These are phyloP conservation scores for Thaumetopoea pityocampa DNA, from an alignment of 1,140 invertebrate genomes.

Conservation along the genomic window DNA sequence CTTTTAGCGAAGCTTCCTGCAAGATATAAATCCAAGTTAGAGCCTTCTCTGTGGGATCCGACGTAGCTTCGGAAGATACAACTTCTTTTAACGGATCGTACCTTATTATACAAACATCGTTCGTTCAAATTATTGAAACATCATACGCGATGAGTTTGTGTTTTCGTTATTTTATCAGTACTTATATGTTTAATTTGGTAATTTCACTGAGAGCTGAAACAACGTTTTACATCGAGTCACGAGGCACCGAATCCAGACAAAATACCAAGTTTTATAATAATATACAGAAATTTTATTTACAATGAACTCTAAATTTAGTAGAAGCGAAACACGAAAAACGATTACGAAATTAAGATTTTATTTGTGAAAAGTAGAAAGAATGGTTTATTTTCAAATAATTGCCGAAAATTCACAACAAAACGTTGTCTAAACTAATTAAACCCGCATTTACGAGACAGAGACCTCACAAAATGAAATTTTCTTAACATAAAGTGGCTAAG, in stretches of 20 bases:
- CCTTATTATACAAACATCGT: slow-evolving; percentile 10
- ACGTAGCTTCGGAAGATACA: slow-evolving; percentile 12
- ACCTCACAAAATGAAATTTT: slow-evolving; percentile 62
- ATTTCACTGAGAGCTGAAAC: no score
- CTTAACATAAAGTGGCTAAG: slow-evolving; percentile 58
- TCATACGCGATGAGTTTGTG: no score
- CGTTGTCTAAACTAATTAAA: slow-evolving; percentile 51
- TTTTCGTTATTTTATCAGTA: no score
- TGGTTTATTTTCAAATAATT: slow-evolving; percentile 24
- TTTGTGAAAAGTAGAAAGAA: slow-evolving; percentile 2
- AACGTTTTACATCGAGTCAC: no score
- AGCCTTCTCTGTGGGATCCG: slow-evolving; percentile 19
- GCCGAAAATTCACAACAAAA: slow-evolving; percentile 34
- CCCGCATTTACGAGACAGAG: slow-evolving; percentile 42
- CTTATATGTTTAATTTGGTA: no score
- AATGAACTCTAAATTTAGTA: no score
- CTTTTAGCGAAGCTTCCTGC: slow-evolving; percentile 56
- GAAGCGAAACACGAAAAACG: no score
- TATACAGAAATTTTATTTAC: no score
- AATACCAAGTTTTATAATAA: no score
- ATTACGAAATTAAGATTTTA: no score
- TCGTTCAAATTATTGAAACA: slow-evolving; percentile 3
- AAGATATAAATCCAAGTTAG: slow-evolving; percentile 66
- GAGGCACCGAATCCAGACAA: no score
- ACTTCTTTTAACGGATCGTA: slow-evolving; percentile 15